These are phyloP conservation scores for Penaeus indicus DNA, from an alignment of 1,140 invertebrate species.

Conservation along the genomic window DNA sequence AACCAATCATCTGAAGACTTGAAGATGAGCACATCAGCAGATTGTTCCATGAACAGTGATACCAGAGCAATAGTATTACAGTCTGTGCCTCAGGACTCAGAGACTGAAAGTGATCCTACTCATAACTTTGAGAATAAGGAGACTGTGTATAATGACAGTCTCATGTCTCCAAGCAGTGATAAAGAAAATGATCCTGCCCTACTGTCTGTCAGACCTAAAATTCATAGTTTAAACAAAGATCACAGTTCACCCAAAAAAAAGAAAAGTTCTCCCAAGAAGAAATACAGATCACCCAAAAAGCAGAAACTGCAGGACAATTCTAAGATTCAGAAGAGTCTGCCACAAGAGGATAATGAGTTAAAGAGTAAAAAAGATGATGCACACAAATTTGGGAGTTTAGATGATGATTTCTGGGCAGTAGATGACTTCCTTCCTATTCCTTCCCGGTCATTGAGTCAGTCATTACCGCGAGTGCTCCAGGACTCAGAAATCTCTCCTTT, in stretches of 20 bases:
- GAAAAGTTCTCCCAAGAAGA: constrained; percentile 47
- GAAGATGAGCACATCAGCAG: no score
- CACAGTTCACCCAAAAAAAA: constrained; percentile 45
- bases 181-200: constrained; percentile 52
- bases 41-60: no score
- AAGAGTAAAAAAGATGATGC: neutral
- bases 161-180: constrained; percentile 51
- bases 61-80: no score
- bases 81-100: no score
- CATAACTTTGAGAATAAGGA: no score
- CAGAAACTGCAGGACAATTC: constrained; percentile 13
- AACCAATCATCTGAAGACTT: no score
- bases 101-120: no score
- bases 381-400: constrained; percentile 30
- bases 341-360: neutral
- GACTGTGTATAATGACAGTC: constrained; percentile 15
- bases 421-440: constrained; percentile 52
- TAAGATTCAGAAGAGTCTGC: neutral
- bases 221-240: neutral
- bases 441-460: neutral
- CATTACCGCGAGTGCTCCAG: neutral
- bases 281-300: constrained; percentile 47
- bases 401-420: constrained; percentile 55
- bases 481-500: neutral
- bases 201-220: constrained; percentile 51